phyloP scores from a whole-genome alignment of 2,888 invertebrate genomes.

The Mycalesis mineus region DNA sequence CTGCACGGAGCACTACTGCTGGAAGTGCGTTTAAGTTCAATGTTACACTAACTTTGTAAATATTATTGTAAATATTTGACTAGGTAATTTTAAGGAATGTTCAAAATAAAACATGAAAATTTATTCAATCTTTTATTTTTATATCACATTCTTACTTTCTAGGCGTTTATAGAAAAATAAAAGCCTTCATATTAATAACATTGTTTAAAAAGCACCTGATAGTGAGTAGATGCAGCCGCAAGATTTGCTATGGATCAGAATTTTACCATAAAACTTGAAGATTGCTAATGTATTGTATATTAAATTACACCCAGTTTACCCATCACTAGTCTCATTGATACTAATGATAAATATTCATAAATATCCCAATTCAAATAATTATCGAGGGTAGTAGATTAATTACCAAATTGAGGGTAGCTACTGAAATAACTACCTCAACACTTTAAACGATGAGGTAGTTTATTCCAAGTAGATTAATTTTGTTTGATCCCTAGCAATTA shows the following conservation, averaged over 20 bases:
- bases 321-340: no score
- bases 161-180: conserved; percentile 43
- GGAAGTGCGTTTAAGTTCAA: conserved; percentile 85
- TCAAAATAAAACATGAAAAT: conserved; percentile 15
- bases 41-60: no score
- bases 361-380: no score
- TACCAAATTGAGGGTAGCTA: no score
- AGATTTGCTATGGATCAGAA: conserved; percentile 32
- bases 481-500: conserved; percentile 12
- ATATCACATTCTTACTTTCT: conserved; percentile 46
- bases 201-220: conserved; percentile 33
- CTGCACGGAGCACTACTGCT: conserved; percentile 90
- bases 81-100: not conserved
- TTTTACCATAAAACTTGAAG: no score
- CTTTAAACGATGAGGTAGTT: no score
- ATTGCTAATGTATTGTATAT: no score
- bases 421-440: no score
- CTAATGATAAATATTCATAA: no score
- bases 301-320: no score
- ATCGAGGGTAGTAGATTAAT: no score
- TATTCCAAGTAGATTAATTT: no score
- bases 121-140: conserved; percentile 40
- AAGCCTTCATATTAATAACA: conserved; percentile 32
- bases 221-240: not conserved
- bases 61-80: not conserved